These are phyloP conservation scores for Morinoia aosen DNA, from an alignment of 2,888 invertebrate genomes.

Conservation along the genomic window DNA sequence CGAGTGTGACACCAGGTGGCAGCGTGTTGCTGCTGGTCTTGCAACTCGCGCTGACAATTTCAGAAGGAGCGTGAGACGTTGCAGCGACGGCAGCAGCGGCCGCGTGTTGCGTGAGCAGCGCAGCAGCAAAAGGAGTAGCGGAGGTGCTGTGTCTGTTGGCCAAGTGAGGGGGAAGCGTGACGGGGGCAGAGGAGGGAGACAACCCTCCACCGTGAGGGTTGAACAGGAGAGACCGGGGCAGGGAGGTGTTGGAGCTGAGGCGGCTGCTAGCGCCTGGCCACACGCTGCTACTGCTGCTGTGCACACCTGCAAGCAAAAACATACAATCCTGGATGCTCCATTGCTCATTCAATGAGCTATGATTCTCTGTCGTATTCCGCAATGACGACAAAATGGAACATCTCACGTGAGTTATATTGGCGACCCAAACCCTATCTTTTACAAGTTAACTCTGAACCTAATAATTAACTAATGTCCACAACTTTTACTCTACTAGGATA, in stretches of 20 bases:
- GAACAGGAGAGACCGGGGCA: conserved; percentile 45
- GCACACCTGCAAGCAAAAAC: not conserved
- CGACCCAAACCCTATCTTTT: too few species aligned
- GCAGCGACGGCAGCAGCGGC: conserved; percentile 26
- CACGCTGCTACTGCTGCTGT: conserved; percentile 53
- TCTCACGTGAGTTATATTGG: too few species aligned
- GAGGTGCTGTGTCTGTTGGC: conserved; percentile 2
- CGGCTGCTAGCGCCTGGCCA: conserved; percentile 31
- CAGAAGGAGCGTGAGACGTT: not conserved
- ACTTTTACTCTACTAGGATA: too few species aligned
- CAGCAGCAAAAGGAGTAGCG: conserved; percentile 30
- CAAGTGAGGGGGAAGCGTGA: not conserved
- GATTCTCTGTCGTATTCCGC: not conserved
- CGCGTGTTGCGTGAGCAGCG: not conserved
- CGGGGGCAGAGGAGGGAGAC: conserved; percentile 7
- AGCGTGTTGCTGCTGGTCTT: conserved; percentile 29
- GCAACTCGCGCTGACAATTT: not conserved
- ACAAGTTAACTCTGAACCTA: too few species aligned
- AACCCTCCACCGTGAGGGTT: conserved; percentile 5
- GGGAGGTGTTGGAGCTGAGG: conserved; percentile 52
- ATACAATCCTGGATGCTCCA: not conserved
- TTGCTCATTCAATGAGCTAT: not conserved
- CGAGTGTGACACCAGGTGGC: conserved; percentile 1
- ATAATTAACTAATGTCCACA: too few species aligned
- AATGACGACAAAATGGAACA: not conserved